A percentile compares a stretch with the other conserved stretches of the same genome.
Evolutionary conservation across 2,113 vertebrate genomes (phyloP).

Genomic region (Ciconia boyciana): DNA sequence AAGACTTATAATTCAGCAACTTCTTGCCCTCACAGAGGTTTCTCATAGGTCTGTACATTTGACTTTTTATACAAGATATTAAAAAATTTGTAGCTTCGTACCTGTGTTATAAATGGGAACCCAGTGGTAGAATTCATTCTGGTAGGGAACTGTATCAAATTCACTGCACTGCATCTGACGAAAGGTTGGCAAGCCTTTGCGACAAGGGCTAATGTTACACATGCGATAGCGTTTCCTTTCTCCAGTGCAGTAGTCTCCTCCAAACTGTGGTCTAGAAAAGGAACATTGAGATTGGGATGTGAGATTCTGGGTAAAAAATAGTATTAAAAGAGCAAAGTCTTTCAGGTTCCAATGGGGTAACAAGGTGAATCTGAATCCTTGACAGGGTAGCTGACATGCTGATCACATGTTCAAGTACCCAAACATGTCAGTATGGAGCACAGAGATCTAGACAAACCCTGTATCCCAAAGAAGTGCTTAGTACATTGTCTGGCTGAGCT

Average conservation of each 20-base stretch:
- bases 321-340: background rate
- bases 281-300: background rate
- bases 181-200: slow-evolving; percentile 78
- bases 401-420: background rate
- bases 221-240: slow-evolving; percentile 91
- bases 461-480: background rate
- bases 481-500: background rate
- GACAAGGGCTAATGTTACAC: slow-evolving; percentile 86
- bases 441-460: background rate
- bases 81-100: slow-evolving; percentile 15
- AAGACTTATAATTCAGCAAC: background rate
- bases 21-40: background rate
- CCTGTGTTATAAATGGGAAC: slow-evolving; percentile 83
- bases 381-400: background rate
- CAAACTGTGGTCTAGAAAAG: slow-evolving; percentile 86
- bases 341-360: background rate
- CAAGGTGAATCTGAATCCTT: background rate
- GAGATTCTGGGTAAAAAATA: background rate
- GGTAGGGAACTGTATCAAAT: slow-evolving; percentile 93
- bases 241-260: slow-evolving; percentile 95
- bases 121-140: slow-evolving; percentile 92
- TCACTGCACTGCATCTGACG: slow-evolving; percentile 98
- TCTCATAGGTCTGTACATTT: background rate
- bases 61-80: background rate
- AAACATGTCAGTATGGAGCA: background rate